Evolutionary conservation across 35 echinoderm and acorn worm genomes (phyloP).

Genomic region (Holothuria glaberrima): DNA sequence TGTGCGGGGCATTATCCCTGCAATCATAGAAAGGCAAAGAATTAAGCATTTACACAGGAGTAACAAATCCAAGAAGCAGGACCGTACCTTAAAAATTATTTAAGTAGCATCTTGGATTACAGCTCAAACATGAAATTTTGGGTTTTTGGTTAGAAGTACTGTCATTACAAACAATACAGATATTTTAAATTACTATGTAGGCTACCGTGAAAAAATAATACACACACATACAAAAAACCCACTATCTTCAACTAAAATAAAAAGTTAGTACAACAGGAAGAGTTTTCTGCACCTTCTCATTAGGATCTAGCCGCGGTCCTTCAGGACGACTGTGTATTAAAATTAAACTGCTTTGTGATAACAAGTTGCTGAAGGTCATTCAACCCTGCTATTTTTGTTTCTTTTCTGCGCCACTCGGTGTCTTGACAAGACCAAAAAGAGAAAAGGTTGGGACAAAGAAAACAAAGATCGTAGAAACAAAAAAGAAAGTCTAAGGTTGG

Average conservation of each 20-base stretch:
- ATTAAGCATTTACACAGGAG: neutral
- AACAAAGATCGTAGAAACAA: too few species aligned
- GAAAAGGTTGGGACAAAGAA: too few species aligned
- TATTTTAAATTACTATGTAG: neutral
- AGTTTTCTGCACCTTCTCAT: too few species aligned
- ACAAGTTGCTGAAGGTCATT: neutral
- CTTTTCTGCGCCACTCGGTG: neutral
- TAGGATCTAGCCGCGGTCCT: too few species aligned
- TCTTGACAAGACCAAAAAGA: slow-evolving; percentile 1
- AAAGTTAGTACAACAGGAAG: too few species aligned
- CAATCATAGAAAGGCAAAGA: slow-evolving; percentile 3
- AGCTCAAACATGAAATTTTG: neutral
- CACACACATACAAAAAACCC: too few species aligned
- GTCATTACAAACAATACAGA: neutral
- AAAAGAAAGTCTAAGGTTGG: too few species aligned
- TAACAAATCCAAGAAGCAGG: neutral
- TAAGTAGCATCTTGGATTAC: neutral
- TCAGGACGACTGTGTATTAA: neutral
- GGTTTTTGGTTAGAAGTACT: too few species aligned
- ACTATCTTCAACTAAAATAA: too few species aligned
- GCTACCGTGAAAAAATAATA: neutral
- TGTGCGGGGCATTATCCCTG: neutral
- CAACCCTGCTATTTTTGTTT: neutral
- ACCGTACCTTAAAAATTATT: neutral
- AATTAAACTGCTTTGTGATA: neutral